These are phyloP conservation scores for Drosophila siamana DNA, from an alignment of 2,888 invertebrate species.

Conservation along the genomic window DNA sequence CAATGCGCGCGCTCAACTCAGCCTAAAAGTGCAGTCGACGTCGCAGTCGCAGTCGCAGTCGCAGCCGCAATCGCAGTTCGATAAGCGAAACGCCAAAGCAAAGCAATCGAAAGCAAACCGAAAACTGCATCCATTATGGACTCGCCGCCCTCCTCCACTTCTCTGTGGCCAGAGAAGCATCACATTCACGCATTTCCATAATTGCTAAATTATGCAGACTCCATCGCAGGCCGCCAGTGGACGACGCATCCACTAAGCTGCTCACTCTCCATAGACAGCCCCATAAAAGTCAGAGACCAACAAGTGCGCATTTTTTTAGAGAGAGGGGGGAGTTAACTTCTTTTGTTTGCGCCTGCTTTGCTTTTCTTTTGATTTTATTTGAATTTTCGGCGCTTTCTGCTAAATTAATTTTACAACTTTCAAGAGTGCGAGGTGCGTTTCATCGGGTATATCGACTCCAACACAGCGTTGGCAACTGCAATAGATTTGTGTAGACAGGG, in stretches of 20 bases:
- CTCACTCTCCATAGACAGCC: constrained; percentile 30
- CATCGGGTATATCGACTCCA: not conserved
- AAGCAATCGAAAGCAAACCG: constrained; percentile 48
- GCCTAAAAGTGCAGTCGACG: constrained; percentile 61
- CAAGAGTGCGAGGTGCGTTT: not conserved
- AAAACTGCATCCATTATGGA: constrained; percentile 68
- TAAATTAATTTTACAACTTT: constrained; percentile 76
- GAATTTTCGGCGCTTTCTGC: constrained; percentile 59
- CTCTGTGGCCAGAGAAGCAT: constrained; percentile 15
- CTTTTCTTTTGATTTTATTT: constrained; percentile 27
- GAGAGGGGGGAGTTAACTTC: constrained; percentile 58
- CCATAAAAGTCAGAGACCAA: constrained; percentile 45
- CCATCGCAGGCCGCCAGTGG: constrained; percentile 31
- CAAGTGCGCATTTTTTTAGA: constrained; percentile 67
- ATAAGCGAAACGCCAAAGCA: constrained; percentile 51
- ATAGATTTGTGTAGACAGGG: too few species aligned
- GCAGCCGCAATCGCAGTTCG: constrained; percentile 42
- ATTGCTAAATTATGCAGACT: constrained; percentile 78
- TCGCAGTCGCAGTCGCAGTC: constrained; percentile 33
- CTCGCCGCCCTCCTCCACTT: too few species aligned
- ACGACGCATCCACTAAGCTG: not conserved
- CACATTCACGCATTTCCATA: constrained; percentile 72
- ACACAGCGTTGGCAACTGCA: not conserved
- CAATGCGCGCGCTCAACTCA: constrained; percentile 53
- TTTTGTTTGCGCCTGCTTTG: constrained; percentile 51